Evolutionary conservation across 2,113 vertebrate species (phyloP).

Genomic region (Hyperoodon ampullatus): DNA sequence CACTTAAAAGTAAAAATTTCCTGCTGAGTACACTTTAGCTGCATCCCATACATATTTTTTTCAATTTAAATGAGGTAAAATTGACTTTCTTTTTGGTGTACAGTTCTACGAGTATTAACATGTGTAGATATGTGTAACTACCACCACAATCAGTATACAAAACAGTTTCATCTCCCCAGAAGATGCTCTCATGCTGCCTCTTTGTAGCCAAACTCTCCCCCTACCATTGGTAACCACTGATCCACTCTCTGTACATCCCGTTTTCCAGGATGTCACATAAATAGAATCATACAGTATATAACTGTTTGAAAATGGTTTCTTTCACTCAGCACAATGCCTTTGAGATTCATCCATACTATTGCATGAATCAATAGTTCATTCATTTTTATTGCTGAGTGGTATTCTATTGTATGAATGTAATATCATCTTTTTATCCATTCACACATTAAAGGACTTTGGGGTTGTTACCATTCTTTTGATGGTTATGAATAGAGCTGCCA

Average conservation of each 20-base stretch:
- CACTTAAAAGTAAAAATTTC: background rate
- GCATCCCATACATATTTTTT: slow-evolving; percentile 11
- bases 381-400: background rate
- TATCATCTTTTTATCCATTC: background rate
- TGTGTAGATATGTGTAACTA: background rate
- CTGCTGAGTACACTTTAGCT: background rate
- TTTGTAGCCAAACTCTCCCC: background rate
- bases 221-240: too few species aligned
- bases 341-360: background rate
- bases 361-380: background rate
- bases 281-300: background rate
- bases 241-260: background rate
- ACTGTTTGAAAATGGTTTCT: background rate
- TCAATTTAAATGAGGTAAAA: background rate
- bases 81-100: background rate
- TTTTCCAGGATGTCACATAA: background rate
- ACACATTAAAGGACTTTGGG: background rate
- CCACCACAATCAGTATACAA: background rate
- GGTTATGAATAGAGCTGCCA: background rate
- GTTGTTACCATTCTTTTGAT: background rate
- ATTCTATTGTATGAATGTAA: background rate
- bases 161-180: background rate
- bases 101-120: background rate
- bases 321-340: background rate
- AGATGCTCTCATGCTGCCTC: background rate